These are phyloP conservation scores for Callitettix versicolor DNA, from an alignment of 1,140 invertebrate genomes.

Conservation along the genomic window DNA sequence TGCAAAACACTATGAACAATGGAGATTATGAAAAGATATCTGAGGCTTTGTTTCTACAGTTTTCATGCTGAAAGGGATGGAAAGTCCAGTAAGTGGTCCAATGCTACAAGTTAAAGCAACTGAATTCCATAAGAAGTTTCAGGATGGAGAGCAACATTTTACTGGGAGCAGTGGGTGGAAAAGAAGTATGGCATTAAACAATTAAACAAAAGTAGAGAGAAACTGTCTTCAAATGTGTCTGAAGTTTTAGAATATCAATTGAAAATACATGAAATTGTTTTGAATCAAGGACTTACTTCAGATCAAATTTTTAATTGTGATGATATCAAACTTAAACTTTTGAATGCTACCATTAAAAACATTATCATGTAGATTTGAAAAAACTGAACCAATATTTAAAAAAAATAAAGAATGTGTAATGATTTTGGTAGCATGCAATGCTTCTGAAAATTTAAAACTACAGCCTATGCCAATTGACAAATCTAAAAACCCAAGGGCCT, in stretches of 20 bases:
- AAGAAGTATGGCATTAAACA: conserved; percentile 17
- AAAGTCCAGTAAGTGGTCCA: too few relatives aligned
- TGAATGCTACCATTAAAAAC: too few relatives aligned
- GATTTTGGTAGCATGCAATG: background rate
- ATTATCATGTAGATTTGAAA: too few relatives aligned
- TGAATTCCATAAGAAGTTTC: conserved; percentile 9
- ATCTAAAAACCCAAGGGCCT: background rate
- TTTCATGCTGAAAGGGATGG: too few relatives aligned
- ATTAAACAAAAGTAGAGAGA: conserved; percentile 26
- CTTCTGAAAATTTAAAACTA: background rate
- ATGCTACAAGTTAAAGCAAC: background rate
- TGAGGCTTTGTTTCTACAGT: background rate
- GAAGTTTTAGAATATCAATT: background rate
- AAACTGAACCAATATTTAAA: conserved; percentile 6
- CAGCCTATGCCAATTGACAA: background rate
- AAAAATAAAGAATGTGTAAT: background rate
- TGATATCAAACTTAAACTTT: conserved; percentile 1
- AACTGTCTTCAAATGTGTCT: background rate
- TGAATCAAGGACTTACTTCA: background rate
- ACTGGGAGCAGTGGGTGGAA: conserved; percentile 3
- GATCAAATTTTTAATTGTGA: background rate
- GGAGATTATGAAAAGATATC: background rate
- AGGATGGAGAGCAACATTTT: conserved; percentile 1
- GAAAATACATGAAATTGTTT: background rate
- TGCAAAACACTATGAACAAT: background rate